Conservation (phyloP, 2,113 vertebrate genomes). For the Meriones unguiculatus region DNA sequence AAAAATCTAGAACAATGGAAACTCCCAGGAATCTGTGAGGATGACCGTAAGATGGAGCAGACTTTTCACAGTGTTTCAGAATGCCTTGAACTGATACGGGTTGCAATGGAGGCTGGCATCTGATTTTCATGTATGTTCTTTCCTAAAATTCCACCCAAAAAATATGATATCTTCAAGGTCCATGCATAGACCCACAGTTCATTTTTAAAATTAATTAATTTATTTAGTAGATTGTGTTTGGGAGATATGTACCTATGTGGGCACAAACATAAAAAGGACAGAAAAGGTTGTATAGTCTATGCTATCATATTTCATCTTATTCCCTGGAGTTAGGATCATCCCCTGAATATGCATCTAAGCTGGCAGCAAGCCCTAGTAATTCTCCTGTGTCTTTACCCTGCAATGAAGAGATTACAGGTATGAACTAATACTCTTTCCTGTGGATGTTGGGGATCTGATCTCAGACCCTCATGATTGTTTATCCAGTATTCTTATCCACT, state of each 20-base stretch:
- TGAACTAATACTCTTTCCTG: not conserved
- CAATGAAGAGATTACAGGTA: not conserved
- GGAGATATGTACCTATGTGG: not conserved
- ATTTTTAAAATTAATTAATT: not conserved
- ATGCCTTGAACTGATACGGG: not conserved
- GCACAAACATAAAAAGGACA: not conserved
- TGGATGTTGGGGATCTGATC: not conserved
- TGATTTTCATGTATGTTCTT: slow-evolving; percentile 8
- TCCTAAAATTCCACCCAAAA: not conserved
- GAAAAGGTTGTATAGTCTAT: rapidly evolving
- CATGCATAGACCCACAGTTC: not conserved
- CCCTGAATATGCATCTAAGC: not conserved
- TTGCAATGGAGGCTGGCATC: not conserved
- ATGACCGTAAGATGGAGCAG: not conserved
- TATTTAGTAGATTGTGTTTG: not conserved
- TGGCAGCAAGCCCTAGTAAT: not conserved
- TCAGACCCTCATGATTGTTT: not conserved
- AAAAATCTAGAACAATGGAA: too few species aligned
- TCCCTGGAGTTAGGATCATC: not conserved
- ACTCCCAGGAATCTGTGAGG: too few species aligned
- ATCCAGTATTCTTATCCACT: too few species aligned
- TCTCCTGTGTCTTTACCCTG: not conserved
- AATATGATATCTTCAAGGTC: not conserved
- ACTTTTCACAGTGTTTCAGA: not conserved
- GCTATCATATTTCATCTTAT: not conserved